Conservation (phyloP, 2,888 invertebrate species). For the Nephrotoma guestfalica region DNA sequence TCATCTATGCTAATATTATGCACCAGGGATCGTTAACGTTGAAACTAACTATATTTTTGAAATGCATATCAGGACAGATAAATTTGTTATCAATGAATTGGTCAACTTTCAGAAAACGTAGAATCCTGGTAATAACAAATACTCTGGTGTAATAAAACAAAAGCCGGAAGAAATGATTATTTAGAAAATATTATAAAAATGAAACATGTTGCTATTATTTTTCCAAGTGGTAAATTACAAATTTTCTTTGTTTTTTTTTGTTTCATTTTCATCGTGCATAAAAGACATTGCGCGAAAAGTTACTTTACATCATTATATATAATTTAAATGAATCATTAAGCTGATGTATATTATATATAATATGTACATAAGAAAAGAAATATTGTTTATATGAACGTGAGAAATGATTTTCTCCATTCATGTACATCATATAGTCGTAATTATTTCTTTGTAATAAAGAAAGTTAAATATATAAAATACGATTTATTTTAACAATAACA, state of each 20-base stretch:
- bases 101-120: too few relatives aligned
- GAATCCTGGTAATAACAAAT: not conserved
- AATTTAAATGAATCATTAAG: not conserved
- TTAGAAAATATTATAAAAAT: not conserved
- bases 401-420: not conserved
- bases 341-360: not conserved
- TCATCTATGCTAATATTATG: too few relatives aligned
- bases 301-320: not conserved
- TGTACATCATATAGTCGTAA: not conserved
- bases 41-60: too few relatives aligned
- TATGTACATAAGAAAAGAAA: not conserved
- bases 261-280: not conserved
- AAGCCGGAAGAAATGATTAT: not conserved
- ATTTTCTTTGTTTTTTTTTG: not conserved
- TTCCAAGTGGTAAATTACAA: not conserved
- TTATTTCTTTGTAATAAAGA: not conserved
- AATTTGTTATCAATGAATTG: too few relatives aligned
- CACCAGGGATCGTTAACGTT: too few relatives aligned
- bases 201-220: not conserved
- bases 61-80: too few relatives aligned
- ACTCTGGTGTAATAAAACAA: not conserved
- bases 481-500: not conserved
- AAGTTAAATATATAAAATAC: not conserved
- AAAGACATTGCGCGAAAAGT: not conserved
- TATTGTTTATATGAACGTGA: not conserved